phyloP scores from a whole-genome alignment of 2,113 vertebrate genomes.

The Indicator maculatus region DNA sequence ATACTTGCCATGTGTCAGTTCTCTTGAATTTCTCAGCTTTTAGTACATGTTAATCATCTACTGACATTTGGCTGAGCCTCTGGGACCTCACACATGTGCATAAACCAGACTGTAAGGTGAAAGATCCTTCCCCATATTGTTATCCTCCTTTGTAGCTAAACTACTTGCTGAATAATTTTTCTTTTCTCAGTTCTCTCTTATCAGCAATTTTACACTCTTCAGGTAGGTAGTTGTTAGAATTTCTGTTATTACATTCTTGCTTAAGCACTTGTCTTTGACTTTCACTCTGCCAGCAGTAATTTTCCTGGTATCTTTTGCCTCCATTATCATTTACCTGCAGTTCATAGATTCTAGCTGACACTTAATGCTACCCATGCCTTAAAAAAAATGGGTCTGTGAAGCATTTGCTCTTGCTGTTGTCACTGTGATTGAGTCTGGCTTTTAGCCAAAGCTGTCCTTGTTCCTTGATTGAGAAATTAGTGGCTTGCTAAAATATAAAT shows the following conservation, averaged over 20 bases:
- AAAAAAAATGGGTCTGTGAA: not conserved
- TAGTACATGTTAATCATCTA: not conserved
- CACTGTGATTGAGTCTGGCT: not conserved
- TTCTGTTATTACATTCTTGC: not conserved
- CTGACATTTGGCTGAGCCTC: not conserved
- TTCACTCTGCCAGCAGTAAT: not conserved
- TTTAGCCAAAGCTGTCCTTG: conserved; percentile 10
- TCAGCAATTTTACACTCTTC: not conserved
- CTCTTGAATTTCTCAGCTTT: not conserved
- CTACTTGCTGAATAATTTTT: not conserved
- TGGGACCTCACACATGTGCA: not conserved
- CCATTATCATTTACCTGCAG: conserved; percentile 12
- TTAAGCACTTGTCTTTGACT: not conserved
- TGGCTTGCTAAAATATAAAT: conserved; percentile 55
- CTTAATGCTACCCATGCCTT: not conserved
- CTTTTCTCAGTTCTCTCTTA: not conserved
- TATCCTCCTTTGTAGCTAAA: not conserved
- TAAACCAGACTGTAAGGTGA: not conserved
- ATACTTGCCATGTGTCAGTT: not conserved
- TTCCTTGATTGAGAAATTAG: conserved; percentile 56
- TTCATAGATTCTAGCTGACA: not conserved
- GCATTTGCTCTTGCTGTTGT: not conserved
- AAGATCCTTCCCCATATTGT: not conserved
- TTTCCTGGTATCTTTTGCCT: not conserved
- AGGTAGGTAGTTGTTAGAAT: not conserved